A percentile compares a stretch with the other conserved stretches of the same genome.
These are phyloP conservation scores for Saturnia pavonia DNA, from an alignment of 2,888 invertebrate genomes.

Conservation along the genomic window DNA sequence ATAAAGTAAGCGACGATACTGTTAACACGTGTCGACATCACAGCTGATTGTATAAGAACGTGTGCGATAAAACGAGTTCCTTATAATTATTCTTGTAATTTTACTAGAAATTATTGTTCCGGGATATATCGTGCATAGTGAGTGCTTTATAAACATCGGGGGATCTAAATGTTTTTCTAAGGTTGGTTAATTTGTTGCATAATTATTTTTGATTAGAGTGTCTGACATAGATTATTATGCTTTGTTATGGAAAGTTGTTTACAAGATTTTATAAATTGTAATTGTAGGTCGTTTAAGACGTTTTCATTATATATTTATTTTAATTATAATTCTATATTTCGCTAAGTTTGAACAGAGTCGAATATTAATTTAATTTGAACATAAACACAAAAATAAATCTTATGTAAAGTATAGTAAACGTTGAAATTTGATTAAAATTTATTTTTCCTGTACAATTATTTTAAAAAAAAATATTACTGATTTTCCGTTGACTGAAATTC, in stretches of 20 bases:
- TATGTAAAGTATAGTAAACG: not conserved
- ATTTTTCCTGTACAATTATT: not conserved
- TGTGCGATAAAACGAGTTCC: constrained; percentile 45
- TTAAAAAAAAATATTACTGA: not conserved
- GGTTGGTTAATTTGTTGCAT: constrained; percentile 14
- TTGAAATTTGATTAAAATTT: not conserved
- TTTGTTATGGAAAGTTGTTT: constrained; percentile 1
- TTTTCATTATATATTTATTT: not conserved
- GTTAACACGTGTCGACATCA: constrained; percentile 56
- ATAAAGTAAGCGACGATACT: constrained; percentile 39
- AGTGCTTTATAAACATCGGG: not conserved
- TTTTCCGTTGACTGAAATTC: not conserved
- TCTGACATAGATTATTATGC: not conserved
- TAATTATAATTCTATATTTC: not conserved
- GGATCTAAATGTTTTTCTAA: constrained; percentile 18
- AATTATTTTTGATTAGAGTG: not conserved
- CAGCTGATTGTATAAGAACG: constrained; percentile 44
- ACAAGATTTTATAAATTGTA: not conserved
- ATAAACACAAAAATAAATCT: not conserved
- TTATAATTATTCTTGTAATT: constrained; percentile 40
- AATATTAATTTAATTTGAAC: not conserved
- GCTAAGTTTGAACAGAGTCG: not conserved
- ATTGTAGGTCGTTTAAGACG: not conserved
- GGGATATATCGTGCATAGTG: constrained; percentile 5
- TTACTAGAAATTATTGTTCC: constrained; percentile 6